Conservation (phyloP, 2,797 vertebrate genomes). For the Falco novaeseelandiae region DNA sequence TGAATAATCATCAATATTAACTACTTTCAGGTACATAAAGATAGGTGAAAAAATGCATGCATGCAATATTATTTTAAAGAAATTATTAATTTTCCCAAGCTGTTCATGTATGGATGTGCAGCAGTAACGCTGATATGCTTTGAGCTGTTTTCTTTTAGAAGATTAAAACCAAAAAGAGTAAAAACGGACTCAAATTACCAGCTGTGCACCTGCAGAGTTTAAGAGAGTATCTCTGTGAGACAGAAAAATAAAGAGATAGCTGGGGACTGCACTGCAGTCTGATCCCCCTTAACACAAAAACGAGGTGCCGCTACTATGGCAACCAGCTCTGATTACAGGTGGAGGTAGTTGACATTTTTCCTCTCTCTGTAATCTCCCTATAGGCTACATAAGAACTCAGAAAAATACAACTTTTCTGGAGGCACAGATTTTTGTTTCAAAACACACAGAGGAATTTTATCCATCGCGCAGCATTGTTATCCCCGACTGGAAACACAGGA, state of each 20-base stretch:
- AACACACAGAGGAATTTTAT: background rate
- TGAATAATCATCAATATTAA: background rate
- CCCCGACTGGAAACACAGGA: rapidly evolving
- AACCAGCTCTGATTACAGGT: background rate
- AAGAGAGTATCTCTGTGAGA: background rate
- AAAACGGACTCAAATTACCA: background rate
- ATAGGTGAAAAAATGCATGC: background rate
- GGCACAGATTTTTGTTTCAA: background rate
- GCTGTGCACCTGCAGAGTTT: background rate
- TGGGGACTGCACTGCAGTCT: background rate
- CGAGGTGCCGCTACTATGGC: background rate
- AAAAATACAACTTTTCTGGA: background rate
- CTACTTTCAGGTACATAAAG: background rate
- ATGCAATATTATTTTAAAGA: background rate
- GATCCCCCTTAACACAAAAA: background rate
- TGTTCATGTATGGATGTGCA: background rate
- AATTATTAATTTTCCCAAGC: background rate
- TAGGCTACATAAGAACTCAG: background rate
- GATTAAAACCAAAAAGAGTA: background rate
- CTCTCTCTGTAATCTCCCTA: background rate
- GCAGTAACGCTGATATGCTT: background rate
- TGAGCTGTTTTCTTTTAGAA: background rate
- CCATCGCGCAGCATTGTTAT: background rate
- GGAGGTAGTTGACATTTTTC: background rate
- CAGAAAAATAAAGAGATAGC: background rate